These are phyloP conservation scores for Sorex araneus DNA, from an alignment of 2,113 vertebrate genomes.

Conservation along the genomic window DNA sequence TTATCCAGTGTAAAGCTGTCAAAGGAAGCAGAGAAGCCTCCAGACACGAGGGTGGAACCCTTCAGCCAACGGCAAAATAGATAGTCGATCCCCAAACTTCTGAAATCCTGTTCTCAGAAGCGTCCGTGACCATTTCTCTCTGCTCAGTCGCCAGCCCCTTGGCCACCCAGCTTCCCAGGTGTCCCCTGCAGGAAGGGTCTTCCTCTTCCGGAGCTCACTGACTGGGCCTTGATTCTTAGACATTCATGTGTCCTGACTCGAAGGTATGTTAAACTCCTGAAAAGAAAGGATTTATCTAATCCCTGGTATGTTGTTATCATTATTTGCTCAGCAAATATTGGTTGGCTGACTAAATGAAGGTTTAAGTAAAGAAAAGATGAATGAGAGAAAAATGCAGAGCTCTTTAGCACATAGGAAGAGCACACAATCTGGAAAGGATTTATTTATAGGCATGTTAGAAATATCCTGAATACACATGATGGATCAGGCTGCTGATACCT, in stretches of 20 bases:
- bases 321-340: neutral
- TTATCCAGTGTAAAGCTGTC: no score
- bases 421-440: conserved; percentile 69
- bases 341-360: neutral
- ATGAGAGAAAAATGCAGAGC: neutral
- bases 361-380: neutral
- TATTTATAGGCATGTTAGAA: conserved; percentile 54
- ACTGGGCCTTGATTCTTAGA: neutral
- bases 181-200: neutral
- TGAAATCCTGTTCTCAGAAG: no score
- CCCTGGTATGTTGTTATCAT: neutral
- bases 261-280: neutral
- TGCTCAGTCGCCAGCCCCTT: no score
- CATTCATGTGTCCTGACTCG: neutral
- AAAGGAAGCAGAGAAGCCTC: no score
- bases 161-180: no score
- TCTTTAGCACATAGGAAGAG: neutral
- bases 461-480: conserved; percentile 55
- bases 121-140: no score
- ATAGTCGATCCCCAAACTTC: no score
- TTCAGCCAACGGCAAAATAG: no score
- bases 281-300: neutral
- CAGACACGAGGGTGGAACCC: no score
- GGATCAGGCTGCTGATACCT: conserved; percentile 70
- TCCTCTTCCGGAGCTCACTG: neutral